phyloP scores from a whole-genome alignment of 2,113 vertebrate species.

The Petrocephalus microphthalmus region DNA sequence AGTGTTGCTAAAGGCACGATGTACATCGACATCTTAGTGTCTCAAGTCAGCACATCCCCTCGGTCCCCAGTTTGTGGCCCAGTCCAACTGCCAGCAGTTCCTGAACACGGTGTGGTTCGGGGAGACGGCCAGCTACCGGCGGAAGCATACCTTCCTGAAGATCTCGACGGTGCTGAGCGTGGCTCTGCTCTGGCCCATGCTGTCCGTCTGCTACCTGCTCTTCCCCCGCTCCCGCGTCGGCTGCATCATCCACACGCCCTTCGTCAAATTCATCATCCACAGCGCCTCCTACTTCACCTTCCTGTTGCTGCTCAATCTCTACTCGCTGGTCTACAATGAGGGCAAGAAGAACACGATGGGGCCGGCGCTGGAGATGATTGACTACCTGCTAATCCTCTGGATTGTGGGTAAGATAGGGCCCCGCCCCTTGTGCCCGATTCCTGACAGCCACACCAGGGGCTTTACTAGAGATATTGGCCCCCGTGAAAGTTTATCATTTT shows the following conservation, averaged over 20 bases:
- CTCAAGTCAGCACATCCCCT: background rate
- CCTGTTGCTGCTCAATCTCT: constrained; percentile 90
- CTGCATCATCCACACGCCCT: constrained; percentile 94
- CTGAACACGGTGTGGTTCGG: constrained; percentile 98
- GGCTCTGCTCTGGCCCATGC: constrained; percentile 85
- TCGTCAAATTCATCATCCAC: constrained; percentile 98
- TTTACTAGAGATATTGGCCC: background rate
- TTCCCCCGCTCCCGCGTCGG: constrained; percentile 90
- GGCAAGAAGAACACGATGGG: constrained; percentile 93
- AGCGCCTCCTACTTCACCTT: constrained; percentile 97
- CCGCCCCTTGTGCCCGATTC: background rate
- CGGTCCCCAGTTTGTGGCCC: constrained; percentile 82
- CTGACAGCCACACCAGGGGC: background rate
- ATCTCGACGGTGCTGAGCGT: constrained; percentile 87
- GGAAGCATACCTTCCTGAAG: constrained; percentile 94
- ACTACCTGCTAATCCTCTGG: constrained; percentile 96
- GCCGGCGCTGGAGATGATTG: constrained; percentile 85
- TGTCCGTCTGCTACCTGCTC: constrained; percentile 90
- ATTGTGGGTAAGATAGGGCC: constrained; percentile 75
- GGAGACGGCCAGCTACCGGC: constrained; percentile 93
- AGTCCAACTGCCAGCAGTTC: constrained; percentile 98
- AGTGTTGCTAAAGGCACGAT: background rate
- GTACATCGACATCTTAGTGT: background rate
- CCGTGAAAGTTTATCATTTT: background rate
- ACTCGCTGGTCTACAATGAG: constrained; percentile 93